These are phyloP conservation scores for Neostethus bicornis DNA, from an alignment of 2,797 vertebrate species.

Conservation along the genomic window DNA sequence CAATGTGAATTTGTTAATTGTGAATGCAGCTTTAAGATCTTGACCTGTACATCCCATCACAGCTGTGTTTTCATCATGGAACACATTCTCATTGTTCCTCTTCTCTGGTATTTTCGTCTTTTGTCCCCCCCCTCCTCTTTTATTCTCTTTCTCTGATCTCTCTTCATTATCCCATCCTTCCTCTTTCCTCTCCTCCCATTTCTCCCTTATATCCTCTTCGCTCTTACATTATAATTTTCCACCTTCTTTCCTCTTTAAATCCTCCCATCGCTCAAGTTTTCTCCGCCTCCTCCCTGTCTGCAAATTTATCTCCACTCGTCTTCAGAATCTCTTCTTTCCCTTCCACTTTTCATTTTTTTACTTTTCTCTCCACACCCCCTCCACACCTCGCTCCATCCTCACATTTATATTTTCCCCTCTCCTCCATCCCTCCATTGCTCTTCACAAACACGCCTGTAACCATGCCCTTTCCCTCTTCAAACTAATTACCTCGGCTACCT, in stretches of 20 bases:
- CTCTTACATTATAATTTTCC: neutral
- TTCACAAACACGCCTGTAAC: slow-evolving; percentile 82
- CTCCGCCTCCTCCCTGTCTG: neutral
- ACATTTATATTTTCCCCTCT: slow-evolving; percentile 20
- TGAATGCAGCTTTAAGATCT: too few species aligned
- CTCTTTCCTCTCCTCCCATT: neutral
- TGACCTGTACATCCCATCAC: too few species aligned
- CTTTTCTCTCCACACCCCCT: slow-evolving; percentile 2
- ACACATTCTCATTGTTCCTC: too few species aligned
- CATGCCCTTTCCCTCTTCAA: slow-evolving; percentile 87
- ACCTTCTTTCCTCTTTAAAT: slow-evolving; percentile 4
- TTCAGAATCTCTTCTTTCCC: neutral
- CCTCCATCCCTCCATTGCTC: slow-evolving; percentile 37
- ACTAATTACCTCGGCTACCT: slow-evolving; percentile 87
- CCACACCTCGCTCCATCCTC: neutral
- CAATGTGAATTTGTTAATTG: too few species aligned
- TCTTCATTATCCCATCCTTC: neutral
- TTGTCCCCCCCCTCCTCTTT: neutral
- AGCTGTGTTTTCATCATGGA: too few species aligned
- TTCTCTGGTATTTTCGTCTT: too few species aligned
- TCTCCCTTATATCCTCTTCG: neutral
- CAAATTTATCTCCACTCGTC: neutral
- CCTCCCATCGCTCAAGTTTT: slow-evolving; percentile 5
- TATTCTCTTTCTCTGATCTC: neutral
- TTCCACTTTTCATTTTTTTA: slow-evolving; percentile 20